phyloP scores from a whole-genome alignment of 2,888 invertebrate genomes.

The Pecten maximus region DNA sequence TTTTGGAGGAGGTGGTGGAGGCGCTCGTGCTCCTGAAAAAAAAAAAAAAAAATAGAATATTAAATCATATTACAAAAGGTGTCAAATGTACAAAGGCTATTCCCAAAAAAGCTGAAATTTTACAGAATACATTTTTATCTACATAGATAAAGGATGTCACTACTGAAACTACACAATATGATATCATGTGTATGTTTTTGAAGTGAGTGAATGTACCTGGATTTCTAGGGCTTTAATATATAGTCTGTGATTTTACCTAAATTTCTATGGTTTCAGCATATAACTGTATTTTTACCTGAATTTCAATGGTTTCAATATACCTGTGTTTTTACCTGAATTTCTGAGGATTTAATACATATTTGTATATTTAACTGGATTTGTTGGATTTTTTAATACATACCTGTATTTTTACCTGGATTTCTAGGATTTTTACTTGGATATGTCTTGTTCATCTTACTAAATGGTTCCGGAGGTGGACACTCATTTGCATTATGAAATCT shows the following conservation, averaged over 20 bases:
- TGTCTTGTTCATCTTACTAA: slow-evolving; percentile 81
- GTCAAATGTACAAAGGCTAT: too few species aligned
- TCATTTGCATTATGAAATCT: slow-evolving; percentile 86
- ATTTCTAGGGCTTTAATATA: slow-evolving; percentile 35
- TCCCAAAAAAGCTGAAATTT: too few species aligned
- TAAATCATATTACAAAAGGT: too few species aligned
- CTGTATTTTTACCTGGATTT: slow-evolving; percentile 65
- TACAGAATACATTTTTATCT: too few species aligned
- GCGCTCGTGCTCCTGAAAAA: slow-evolving; percentile 66
- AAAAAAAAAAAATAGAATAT: slow-evolving; percentile 36
- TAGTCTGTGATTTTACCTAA: not conserved
- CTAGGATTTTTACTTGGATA: slow-evolving; percentile 80
- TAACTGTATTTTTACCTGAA: not conserved
- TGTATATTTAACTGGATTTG: not conserved
- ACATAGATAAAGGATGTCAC: too few species aligned
- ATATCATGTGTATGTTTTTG: too few species aligned
- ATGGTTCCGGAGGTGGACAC: slow-evolving; percentile 89
- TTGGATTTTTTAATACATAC: slow-evolving; percentile 50
- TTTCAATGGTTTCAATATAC: not conserved
- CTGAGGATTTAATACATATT: not conserved
- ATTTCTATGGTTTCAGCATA: too few species aligned
- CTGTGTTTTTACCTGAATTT: not conserved
- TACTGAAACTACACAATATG: too few species aligned
- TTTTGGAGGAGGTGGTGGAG: slow-evolving; percentile 68
- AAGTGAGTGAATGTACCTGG: not conserved